phyloP scores from a whole-genome alignment of 1,140 invertebrate genomes.

The Heterodera carotae region DNA sequence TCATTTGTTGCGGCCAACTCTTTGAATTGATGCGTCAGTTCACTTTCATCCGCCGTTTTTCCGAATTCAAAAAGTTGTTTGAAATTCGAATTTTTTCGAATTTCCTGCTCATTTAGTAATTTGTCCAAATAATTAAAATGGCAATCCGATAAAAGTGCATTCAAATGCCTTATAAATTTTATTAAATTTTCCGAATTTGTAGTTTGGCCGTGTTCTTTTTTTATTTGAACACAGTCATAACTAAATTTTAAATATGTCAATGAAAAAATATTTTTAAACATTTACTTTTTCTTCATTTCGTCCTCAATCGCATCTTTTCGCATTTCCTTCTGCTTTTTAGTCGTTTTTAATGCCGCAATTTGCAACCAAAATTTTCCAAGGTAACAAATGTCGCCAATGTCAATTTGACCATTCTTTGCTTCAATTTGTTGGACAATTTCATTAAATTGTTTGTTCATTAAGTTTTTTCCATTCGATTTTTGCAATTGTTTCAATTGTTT shows the following conservation, averaged over 20 bases:
- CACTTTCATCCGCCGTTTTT: not conserved
- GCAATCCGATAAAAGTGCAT: not conserved
- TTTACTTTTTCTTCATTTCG: no score
- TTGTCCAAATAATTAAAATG: not conserved
- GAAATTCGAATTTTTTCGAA: not conserved
- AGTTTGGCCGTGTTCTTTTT: no score
- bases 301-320: not conserved
- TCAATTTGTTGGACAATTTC: not conserved
- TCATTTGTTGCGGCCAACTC: not conserved
- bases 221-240: no score
- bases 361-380: not conserved
- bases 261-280: no score
- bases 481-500: not conserved
- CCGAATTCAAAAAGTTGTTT: not conserved
- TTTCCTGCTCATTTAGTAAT: not conserved
- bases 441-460: not conserved
- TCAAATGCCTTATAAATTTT: not conserved
- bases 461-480: not conserved
- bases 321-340: not conserved
- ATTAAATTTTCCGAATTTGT: not conserved
- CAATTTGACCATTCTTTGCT: not conserved
- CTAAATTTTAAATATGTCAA: no score
- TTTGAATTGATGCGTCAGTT: not conserved
- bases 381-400: not conserved
- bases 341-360: not conserved